Evolutionary conservation across 53 echinoderm and acorn worm genomes (phyloP), one percentile per base, ranked within the genome.

Genomic region (Echinometra lucunter): DNA sequence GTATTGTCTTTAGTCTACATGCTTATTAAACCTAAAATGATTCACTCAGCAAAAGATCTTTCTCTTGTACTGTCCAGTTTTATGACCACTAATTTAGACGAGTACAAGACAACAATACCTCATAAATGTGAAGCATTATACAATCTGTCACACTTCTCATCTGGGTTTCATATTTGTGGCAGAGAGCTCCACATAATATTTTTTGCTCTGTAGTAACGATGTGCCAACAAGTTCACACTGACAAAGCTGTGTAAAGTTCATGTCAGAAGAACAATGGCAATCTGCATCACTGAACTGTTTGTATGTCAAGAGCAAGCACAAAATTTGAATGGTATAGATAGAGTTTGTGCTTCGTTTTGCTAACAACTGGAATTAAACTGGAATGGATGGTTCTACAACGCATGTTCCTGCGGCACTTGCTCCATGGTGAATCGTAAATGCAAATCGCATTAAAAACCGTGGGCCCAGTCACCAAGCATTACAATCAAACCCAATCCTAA

Each of bases 191-290:
- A 72, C 13, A n/a, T 28, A 12, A 35, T 15, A 13, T 72, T 72
- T 35, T 32, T 2, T 13, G 32, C 30, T 12, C 13, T 72, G 32
- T 13, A 32, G 11, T 72, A 9, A 72, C 7, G 42, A 40, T 42
- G 18, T 40, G 5, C 78, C 78, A 78, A 35, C 9, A 12, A 42
- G 38, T 78, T 40, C 38, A 40, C 40, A n/a, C 70, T 2, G 70
- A 70, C 13, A 72, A 32, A 72, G 72, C 72, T 72, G 72, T 35
- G 72, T 72, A 72, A 72, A 72, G 72, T 72, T 72, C 16, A 72
- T 35, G 35, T 35, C 72, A 72, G 16, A 72, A 34, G 34, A 35
- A 35, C 3, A 21, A 40, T 1, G 17, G 19, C 23, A 42, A 78
- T 78, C 19, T 42, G 38, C 38, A 78, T 78, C 78, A 78, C 28